phyloP scores from a whole-genome alignment of 2,888 invertebrate genomes.

The Andricus quercusramuli region DNA sequence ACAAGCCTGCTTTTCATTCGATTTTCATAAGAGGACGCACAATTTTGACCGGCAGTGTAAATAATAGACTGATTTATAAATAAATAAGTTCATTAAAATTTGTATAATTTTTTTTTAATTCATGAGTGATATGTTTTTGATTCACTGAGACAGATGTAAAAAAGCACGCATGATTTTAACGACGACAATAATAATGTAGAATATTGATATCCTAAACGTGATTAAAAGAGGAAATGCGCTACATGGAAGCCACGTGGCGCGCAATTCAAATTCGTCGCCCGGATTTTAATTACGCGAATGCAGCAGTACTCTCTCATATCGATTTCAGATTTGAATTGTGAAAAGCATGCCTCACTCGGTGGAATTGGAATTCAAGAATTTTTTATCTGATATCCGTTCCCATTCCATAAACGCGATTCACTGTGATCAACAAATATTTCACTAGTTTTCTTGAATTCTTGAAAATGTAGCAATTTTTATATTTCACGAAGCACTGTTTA shows the following conservation, averaged over 20 bases:
- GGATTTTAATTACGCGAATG: slow-evolving; percentile 48
- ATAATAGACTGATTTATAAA: no score
- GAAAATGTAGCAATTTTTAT: background rate
- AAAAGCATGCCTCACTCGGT: background rate
- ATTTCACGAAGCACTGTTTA: background rate
- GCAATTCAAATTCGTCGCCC: slow-evolving; percentile 24
- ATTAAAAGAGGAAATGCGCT: slow-evolving; percentile 9
- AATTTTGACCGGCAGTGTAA: no score
- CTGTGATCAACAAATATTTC: slow-evolving; percentile 7
- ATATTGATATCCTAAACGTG: slow-evolving; percentile 2
- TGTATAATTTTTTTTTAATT: background rate
- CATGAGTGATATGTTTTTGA: background rate
- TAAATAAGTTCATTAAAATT: no score
- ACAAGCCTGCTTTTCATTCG: no score
- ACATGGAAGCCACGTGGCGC: background rate
- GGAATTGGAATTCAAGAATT: slow-evolving; percentile 6
- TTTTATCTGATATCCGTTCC: slow-evolving; percentile 1
- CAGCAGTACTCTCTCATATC: slow-evolving; percentile 22
- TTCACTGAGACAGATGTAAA: background rate
- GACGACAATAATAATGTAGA: background rate
- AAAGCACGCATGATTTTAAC: background rate
- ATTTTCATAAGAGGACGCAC: no score
- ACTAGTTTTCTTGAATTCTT: background rate
- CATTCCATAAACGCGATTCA: background rate
- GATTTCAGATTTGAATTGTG: slow-evolving; percentile 42